Evolutionary conservation across 2,888 invertebrate species (phyloP), one percentile per base, ranked within the genome.

Genomic region (Tridacna gigas): DNA sequence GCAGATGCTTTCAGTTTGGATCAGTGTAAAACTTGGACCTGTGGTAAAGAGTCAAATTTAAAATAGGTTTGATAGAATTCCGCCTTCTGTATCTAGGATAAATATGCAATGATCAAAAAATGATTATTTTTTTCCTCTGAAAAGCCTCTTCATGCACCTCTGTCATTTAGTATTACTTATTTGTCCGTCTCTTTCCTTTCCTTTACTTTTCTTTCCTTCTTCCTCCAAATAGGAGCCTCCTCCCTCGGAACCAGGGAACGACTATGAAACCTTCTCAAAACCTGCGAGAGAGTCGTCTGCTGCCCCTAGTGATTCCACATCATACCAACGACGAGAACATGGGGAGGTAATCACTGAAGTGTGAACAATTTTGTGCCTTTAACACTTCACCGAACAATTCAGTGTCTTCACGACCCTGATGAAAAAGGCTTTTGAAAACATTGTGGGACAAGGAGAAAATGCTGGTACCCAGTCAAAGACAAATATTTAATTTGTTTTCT

Each of bases 271-370:
- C 0, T 77, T 88, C 69, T 56, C 66, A 7, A 79, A 83, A n/a
- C 79, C 67, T n/a, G 67, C 25, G 0, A 76, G 92, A 45, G 92
- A 91, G 9, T 91, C 90, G 18, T 93, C 93, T n/a, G 85, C 88
- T 15, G 88, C 86, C 20, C 88, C 83, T 18, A 90, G 90, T 83
- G 90, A 90, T 18, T 79, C 84, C 15, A 83, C 83, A 26, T 86
- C 84, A 0, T 83, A 82, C 48, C 84, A 86, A 63, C 74, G 80
- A 28, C 48, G 77, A 56, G 28, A 66, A 48, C 74, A 51, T 65
- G 63, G 25, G 26, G 67, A 74, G 75, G 67, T 61, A 74, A 26
- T 56, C 11, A 11, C 9, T 28, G 28, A 60, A 66, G 13, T 18
- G 12, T 66, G 66, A n/a, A 22, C 4, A 56, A n/a, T 56, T 56